Conservation (phyloP, 1,140 invertebrate genomes). For the Lepidotrigona ventralis region DNA sequence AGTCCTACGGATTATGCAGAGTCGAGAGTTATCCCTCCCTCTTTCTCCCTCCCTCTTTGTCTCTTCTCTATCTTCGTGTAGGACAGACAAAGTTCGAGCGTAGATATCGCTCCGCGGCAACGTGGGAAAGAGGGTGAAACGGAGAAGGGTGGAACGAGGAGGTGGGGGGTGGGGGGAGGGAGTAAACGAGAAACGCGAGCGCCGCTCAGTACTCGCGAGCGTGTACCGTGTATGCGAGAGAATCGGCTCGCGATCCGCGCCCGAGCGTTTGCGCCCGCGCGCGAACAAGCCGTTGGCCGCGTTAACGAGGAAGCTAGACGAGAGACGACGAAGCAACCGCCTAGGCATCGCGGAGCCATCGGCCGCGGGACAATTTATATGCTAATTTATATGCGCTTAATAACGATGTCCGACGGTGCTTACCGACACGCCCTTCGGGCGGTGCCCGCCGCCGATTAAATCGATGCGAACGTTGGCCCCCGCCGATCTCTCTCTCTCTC, state of each 20-base stretch:
- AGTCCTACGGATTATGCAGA: constrained; percentile 76
- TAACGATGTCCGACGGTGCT: constrained; percentile 79
- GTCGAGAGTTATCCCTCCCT: constrained; percentile 51
- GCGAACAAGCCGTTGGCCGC: background rate
- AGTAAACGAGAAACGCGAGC: background rate
- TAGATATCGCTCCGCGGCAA: constrained; percentile 22
- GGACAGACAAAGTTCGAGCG: background rate
- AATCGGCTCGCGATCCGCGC: background rate
- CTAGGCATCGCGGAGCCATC: constrained; percentile 46
- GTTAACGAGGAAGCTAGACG: constrained; percentile 21
- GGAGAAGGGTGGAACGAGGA: background rate
- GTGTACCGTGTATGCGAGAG: background rate
- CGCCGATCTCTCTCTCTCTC: constrained; percentile 33
- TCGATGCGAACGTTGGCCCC: constrained; percentile 59
- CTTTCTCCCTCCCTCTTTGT: too few relatives aligned
- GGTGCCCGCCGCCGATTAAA: constrained; percentile 67
- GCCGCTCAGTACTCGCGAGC: background rate
- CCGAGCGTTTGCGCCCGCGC: constrained; percentile 5
- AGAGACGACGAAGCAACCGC: background rate
- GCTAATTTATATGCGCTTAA: constrained; percentile 81
- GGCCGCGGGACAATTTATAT: constrained; percentile 78
- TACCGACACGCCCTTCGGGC: constrained; percentile 77
- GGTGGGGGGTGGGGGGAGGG: background rate
- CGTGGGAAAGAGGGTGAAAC: background rate
- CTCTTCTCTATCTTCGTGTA: background rate